Evolutionary conservation across 2,888 invertebrate species (phyloP).

Genomic region (Blastobasis adustella): DNA sequence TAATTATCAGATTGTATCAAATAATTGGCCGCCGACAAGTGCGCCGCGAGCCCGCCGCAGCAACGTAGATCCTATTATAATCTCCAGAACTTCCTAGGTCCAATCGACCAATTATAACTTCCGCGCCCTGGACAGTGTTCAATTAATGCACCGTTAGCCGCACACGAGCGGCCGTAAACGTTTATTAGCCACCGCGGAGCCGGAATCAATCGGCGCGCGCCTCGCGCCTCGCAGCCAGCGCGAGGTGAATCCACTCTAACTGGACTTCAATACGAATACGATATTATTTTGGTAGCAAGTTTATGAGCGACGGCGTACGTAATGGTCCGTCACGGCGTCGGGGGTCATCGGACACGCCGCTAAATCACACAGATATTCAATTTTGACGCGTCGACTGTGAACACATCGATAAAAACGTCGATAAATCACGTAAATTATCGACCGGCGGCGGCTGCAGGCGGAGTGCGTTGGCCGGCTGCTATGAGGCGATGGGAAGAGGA

Average conservation of each 20-base stretch:
- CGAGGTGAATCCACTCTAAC: too few relatives aligned
- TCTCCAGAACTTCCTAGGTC: too few relatives aligned
- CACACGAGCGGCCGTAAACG: neutral
- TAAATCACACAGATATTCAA: conserved; percentile 31
- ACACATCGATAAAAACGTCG: conserved; percentile 18
- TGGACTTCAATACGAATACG: too few relatives aligned
- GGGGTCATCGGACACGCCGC: conserved; percentile 7
- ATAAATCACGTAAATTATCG: conserved; percentile 25
- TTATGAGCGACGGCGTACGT: too few relatives aligned
- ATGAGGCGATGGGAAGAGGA: conserved; percentile 9
- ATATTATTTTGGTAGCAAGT: too few relatives aligned
- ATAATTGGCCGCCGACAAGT: conserved; percentile 17
- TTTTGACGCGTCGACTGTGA: conserved; percentile 27
- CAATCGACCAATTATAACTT: too few relatives aligned
- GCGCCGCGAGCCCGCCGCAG: neutral
- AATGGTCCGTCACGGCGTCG: too few relatives aligned
- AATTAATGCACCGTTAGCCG: neutral
- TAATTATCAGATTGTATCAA: conserved; percentile 23
- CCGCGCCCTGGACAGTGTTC: neutral
- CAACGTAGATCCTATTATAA: too few relatives aligned
- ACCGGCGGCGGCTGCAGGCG: conserved; percentile 10
- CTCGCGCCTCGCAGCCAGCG: too few relatives aligned
- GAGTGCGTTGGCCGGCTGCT: neutral
- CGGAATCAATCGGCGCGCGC: neutral
- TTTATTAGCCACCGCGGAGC: neutral